Conservation (phyloP, 53 echinoderm and acorn worm genomes). For the Echinarachnius parma region DNA sequence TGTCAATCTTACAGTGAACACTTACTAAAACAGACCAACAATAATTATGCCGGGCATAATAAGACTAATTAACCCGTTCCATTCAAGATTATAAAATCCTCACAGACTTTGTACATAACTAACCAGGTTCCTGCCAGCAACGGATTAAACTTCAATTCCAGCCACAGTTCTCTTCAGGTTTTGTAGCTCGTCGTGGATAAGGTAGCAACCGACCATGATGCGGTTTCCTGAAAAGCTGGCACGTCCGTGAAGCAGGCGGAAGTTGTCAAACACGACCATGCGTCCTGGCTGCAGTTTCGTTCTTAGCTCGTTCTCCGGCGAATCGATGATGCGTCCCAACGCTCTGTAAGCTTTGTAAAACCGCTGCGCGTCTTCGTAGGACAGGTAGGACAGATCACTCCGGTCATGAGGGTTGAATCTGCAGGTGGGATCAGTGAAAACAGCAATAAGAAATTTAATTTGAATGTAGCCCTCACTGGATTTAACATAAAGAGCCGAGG, state of each 20-base stretch:
- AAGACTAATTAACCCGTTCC: no score
- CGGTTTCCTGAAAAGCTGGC: slow-evolving; percentile 72
- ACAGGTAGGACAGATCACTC: slow-evolving; percentile 50
- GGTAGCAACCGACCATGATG: slow-evolving; percentile 56
- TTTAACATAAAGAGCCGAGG: no score
- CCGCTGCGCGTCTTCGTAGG: slow-evolving; percentile 47
- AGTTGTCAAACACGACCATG: slow-evolving; percentile 85
- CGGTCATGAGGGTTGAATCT: slow-evolving; percentile 85
- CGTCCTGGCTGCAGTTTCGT: slow-evolving; percentile 71
- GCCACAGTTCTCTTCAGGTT: slow-evolving; percentile 21
- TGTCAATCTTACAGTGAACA: no score
- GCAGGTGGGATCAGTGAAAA: no score
- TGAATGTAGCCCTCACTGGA: no score
- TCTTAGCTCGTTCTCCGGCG: slow-evolving; percentile 40
- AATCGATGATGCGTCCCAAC: slow-evolving; percentile 54
- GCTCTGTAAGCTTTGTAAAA: slow-evolving; percentile 81
- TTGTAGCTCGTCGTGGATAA: slow-evolving; percentile 52
- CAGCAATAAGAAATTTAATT: no score
- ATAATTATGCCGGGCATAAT: no score
- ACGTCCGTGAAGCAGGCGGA: slow-evolving; percentile 82
- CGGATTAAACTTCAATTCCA: no score
- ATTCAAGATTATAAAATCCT: no score
- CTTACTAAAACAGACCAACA: no score
- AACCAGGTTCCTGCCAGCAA: no score
- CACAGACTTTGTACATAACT: no score